Conservation (phyloP, 2,797 vertebrate genomes). For the Falco cherrug region DNA sequence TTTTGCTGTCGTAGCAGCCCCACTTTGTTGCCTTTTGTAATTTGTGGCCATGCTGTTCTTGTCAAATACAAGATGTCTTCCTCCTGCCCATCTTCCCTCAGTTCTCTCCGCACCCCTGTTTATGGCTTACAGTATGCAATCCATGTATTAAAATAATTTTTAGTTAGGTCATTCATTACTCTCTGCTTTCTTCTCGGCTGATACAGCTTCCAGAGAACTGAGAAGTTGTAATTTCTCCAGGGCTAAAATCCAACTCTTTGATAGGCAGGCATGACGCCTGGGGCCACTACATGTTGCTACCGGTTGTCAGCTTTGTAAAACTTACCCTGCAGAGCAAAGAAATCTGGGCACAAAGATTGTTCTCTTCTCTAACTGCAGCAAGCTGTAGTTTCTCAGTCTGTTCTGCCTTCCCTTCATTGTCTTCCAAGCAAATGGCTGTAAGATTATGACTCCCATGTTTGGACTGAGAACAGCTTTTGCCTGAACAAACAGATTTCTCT, state of each 20-base stretch:
- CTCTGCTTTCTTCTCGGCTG: background rate
- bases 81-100: background rate
- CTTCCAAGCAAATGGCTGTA: conserved; percentile 52
- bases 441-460: conserved; percentile 54
- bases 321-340: conserved; percentile 58
- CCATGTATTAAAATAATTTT: background rate
- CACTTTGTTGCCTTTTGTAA: background rate
- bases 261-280: conserved; percentile 42
- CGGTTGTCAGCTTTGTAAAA: conserved; percentile 54
- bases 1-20: background rate
- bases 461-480: conserved; percentile 62
- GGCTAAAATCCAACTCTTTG: conserved; percentile 67
- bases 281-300: conserved; percentile 60
- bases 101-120: background rate
- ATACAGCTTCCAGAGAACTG: conserved; percentile 41
- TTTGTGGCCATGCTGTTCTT: background rate
- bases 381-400: conserved; percentile 48
- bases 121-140: background rate
- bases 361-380: background rate
- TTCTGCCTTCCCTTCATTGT: conserved; percentile 68
- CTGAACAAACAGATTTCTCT: conserved; percentile 63
- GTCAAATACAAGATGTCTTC: background rate
- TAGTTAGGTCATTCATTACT: conserved; percentile 33
- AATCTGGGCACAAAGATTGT: conserved; percentile 46
- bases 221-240: conserved; percentile 63